Percentiles rank a stretch among this genome's conserved stretches.
phyloP scores from a whole-genome alignment of 2,888 invertebrate species.

The Parnassius glacialis region DNA sequence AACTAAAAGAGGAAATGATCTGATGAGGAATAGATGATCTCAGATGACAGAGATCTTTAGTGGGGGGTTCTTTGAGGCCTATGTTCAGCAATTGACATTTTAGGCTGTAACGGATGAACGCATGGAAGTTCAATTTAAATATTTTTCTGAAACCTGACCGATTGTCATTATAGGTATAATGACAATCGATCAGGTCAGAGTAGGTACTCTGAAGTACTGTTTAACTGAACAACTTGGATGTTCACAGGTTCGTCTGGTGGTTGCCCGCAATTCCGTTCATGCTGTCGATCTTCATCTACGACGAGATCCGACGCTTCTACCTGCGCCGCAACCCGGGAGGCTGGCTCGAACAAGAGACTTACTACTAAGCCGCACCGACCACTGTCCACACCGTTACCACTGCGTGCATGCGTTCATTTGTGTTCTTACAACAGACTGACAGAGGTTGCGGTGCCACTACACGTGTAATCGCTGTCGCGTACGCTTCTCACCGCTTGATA shows the following conservation, averaged over 20 bases:
- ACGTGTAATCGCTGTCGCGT: constrained; percentile 72
- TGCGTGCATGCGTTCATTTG: constrained; percentile 71
- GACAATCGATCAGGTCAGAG: too few species aligned
- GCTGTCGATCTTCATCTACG: constrained; percentile 99
- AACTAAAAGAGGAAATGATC: too few species aligned
- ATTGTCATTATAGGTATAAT: too few species aligned
- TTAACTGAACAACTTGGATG: background rate
- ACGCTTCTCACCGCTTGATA: constrained; percentile 75
- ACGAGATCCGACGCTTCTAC: constrained; percentile 98
- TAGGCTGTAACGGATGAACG: too few species aligned
- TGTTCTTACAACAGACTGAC: constrained; percentile 69
- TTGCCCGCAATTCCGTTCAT: constrained; percentile 98
- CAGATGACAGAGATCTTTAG: too few species aligned
- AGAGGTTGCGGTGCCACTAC: constrained; percentile 65
- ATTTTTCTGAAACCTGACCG: too few species aligned
- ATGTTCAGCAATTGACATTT: too few species aligned
- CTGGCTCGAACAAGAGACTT: constrained; percentile 99
- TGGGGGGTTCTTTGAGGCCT: too few species aligned
- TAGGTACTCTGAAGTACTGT: background rate
- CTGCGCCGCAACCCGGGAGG: constrained; percentile 98
- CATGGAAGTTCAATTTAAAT: too few species aligned
- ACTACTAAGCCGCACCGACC: constrained; percentile 87
- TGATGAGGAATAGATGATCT: too few species aligned
- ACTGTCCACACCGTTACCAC: constrained; percentile 65
- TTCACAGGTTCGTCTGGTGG: constrained; percentile 97